These are phyloP conservation scores for Cepaea nemoralis DNA, from an alignment of 1,140 invertebrate species.

Conservation along the genomic window DNA sequence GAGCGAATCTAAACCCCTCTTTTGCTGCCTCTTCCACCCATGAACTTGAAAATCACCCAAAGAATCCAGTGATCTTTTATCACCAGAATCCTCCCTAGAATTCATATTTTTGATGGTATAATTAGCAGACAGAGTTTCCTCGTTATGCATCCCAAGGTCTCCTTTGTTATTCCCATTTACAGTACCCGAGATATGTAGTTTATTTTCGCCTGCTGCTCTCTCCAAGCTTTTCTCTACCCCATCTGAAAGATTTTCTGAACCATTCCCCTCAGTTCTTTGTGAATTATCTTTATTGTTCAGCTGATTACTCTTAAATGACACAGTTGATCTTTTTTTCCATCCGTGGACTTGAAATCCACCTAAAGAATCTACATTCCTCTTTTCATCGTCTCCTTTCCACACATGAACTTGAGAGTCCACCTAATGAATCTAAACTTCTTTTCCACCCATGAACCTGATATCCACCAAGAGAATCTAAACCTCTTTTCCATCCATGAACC, in stretches of 20 bases:
- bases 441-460: slow-evolving; percentile 11
- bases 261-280: no score
- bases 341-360: slow-evolving; percentile 20
- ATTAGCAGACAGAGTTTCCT: not conserved
- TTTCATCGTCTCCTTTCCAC: not conserved
- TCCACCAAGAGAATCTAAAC: not conserved
- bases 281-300: not conserved
- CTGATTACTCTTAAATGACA: not conserved
- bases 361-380: not conserved
- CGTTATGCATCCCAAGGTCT: not conserved
- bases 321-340: not conserved
- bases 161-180: not conserved
- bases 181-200: not conserved
- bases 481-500: not conserved
- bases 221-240: not conserved
- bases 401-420: not conserved
- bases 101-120: no score
- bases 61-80: not conserved
- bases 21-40: not conserved
- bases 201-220: not conserved
- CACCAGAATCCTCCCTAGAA: not conserved
- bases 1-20: not conserved
- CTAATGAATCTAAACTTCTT: not conserved
- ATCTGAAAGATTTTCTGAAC: no score
- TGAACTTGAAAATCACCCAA: slow-evolving; percentile 15